Conservation (phyloP, 2,888 invertebrate genomes). For the Clistopyga incitator region DNA sequence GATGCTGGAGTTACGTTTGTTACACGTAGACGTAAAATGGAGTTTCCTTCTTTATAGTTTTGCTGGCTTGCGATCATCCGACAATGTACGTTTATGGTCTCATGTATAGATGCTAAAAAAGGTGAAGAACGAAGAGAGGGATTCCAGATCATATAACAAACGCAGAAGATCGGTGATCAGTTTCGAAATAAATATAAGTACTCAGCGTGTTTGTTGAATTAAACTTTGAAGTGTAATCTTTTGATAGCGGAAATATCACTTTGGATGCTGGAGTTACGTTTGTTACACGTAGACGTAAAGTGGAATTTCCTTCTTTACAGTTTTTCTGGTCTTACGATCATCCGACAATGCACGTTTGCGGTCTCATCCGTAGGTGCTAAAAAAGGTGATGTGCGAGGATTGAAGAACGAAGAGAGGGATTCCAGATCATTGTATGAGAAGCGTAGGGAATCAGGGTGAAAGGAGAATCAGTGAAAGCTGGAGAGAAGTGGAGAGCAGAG, state of each 20-base stretch:
- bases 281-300: background rate
- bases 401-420: conserved; percentile 34
- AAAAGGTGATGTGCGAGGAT: conserved; percentile 9
- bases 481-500: conserved; percentile 29
- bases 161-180: conserved; percentile 63
- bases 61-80: conserved; percentile 8
- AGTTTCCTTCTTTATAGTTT: background rate
- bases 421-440: conserved; percentile 18
- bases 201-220: too few relatives aligned
- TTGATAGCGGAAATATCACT: background rate
- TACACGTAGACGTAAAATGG: background rate
- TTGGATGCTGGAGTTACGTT: background rate
- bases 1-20: background rate
- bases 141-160: conserved; percentile 27
- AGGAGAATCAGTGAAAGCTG: conserved; percentile 47
- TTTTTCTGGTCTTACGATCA: conserved; percentile 1
- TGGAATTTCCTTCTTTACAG: background rate
- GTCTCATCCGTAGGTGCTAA: background rate
- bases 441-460: conserved; percentile 64
- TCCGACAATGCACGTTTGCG: conserved; percentile 32
- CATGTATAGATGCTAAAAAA: background rate
- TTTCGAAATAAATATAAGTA: too few relatives aligned
- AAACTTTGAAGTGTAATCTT: background rate
- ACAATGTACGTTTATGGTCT: conserved; percentile 24
- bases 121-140: conserved; percentile 30